Evolutionary conservation across 23 tunicate genomes (phyloP).

Genomic region (Botrylloides violaceus): DNA sequence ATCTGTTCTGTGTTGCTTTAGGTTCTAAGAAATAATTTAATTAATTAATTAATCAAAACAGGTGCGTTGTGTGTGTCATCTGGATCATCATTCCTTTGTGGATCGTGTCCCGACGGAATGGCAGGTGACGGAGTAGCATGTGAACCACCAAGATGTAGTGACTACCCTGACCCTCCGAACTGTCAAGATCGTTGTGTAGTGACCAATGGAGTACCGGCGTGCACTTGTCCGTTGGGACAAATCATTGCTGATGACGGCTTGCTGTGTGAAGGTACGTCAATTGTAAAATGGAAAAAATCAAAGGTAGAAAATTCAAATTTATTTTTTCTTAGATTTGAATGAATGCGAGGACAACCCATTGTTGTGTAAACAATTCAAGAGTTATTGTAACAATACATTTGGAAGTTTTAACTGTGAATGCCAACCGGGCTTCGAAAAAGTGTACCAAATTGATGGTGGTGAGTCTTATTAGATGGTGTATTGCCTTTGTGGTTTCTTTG

Average conservation of each 20-base stretch:
- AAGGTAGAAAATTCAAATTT: neutral
- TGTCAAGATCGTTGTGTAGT: constrained; percentile 10
- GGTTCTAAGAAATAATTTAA: neutral
- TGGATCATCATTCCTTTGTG: constrained; percentile 32
- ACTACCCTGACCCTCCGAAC: neutral
- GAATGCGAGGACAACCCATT: constrained; percentile 22
- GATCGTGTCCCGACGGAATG: constrained; percentile 63
- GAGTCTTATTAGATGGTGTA: neutral
- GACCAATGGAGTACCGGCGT: neutral
- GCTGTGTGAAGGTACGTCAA: constrained; percentile 9
- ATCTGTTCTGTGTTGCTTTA: neutral
- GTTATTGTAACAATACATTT: constrained; percentile 10
- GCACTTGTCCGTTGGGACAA: constrained; percentile 10
- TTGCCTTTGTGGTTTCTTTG: no score
- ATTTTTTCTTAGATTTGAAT: constrained; percentile 6
- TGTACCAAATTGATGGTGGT: neutral
- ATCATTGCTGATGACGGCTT: neutral
- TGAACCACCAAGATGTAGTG: constrained; percentile 28
- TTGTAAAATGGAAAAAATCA: neutral
- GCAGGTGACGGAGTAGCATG: constrained; percentile 69
- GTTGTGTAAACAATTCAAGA: constrained; percentile 14
- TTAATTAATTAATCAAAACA: constrained; percentile 2
- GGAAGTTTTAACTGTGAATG: constrained; percentile 23
- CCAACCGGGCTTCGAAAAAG: constrained; percentile 15
- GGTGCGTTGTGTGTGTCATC: constrained; percentile 37